Base-by-base conservation (phyloP, 2,888 invertebrate genomes). In the Protonemura montana region DNA sequence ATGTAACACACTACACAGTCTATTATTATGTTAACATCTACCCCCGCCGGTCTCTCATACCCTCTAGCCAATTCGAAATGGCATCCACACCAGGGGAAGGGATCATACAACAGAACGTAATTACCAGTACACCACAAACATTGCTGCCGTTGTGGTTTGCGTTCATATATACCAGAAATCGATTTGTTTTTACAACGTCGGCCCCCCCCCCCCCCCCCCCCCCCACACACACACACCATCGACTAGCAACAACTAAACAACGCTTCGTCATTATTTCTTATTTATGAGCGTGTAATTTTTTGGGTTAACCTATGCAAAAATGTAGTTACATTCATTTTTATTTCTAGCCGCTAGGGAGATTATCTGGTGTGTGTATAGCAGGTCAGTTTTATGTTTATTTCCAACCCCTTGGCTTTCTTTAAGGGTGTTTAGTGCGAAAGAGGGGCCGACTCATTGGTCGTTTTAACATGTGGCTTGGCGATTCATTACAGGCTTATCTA, bases 351-450 rank as follows among this genome's bases (percentile, higher is more conserved):
- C 29, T 3, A 28, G 78, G 10, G n/a, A 13, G 78, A 28, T 26
- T 78, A 29, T 78, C 27, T 26, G 78, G 26, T 77, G 77, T n/a
- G n/a, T n/a, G n/a, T n/a, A n/a, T 5, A 77, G 77, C 77, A 77
- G 26, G 59, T 59, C 59, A 59, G 59, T 59, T 59, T 59, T 59
- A 59, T 59, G 59, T 59, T 59, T 21, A 59, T 59, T 16, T 77
- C 29, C 5, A 10, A 13, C 78, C 78, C 78, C 13, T 2, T 21
- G 16, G 21, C 59, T 59, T 59, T 59, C 59, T 59, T 59, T 59
- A 59, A 59, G 59, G 59, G 59, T 59, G 59, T 59, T 59, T 13
- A 59, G 59, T 21, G 13, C 59, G 59, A 13, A 21, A 10, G 13
- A 10, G 59, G 59, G 59, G 59, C 59, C 21, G 59, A 59, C 59